phyloP scores from a whole-genome alignment of 1,140 invertebrate genomes.

The Reticulitermes speratus region DNA sequence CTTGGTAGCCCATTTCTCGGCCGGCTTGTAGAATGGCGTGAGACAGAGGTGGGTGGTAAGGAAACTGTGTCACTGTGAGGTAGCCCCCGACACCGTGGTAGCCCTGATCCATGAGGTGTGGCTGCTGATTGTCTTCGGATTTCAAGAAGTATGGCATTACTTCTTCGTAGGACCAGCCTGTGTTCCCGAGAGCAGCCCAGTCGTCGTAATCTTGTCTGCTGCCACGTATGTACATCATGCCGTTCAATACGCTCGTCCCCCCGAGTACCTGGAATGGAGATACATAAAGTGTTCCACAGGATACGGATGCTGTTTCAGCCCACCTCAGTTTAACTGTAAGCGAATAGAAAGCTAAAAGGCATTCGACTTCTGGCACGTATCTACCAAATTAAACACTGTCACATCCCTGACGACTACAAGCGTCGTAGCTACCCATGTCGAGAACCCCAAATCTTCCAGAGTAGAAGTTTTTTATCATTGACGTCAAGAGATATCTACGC shows the following conservation, averaged over 20 bases:
- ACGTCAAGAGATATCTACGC: too few species aligned
- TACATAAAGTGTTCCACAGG: not conserved
- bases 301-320: too few species aligned
- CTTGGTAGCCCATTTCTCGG: constrained; percentile 63
- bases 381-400: too few species aligned
- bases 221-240: constrained; percentile 96
- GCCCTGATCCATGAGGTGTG: constrained; percentile 66
- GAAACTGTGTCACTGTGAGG: constrained; percentile 77
- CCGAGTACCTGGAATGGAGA: constrained; percentile 66
- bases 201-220: constrained; percentile 86
- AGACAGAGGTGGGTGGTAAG: constrained; percentile 81
- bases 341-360: too few species aligned
- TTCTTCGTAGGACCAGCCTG: constrained; percentile 88
- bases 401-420: too few species aligned
- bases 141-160: constrained; percentile 86
- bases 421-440: too few species aligned
- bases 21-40: constrained; percentile 66
- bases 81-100: constrained; percentile 77
- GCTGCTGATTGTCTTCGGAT: constrained; percentile 78
- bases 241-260: constrained; percentile 92
- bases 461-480: too few species aligned
- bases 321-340: too few species aligned
- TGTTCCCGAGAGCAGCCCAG: constrained; percentile 83
- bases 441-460: too few species aligned
- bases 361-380: too few species aligned